Evolutionary conservation across 2,113 vertebrate genomes (phyloP).

Genomic region (Engraulis encrasicolus): DNA sequence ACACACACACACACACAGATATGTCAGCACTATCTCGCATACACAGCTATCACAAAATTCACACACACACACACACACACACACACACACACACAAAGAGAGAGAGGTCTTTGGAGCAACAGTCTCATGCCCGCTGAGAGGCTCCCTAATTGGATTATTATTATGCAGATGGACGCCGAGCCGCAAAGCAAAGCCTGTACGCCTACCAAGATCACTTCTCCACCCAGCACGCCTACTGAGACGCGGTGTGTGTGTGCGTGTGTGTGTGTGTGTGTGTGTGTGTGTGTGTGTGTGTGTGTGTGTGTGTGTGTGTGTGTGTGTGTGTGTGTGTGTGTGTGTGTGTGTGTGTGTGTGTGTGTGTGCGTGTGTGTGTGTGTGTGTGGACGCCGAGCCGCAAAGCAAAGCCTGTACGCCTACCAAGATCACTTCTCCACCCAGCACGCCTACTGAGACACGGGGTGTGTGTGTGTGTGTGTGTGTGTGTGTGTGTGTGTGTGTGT

Average conservation of each 20-base stretch:
- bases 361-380: not conserved
- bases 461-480: too few relatives aligned
- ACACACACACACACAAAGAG: not conserved
- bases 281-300: not conserved
- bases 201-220: not conserved
- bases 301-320: not conserved
- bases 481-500: not conserved
- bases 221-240: not conserved
- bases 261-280: not conserved
- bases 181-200: too few relatives aligned
- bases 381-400: conserved; percentile 28
- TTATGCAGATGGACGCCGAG: conserved; percentile 40
- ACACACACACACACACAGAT: not conserved
- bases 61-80: not conserved
- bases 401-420: too few relatives aligned
- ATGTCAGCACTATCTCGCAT: not conserved
- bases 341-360: not conserved
- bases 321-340: not conserved
- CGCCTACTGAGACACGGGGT: not conserved
- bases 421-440: not conserved
- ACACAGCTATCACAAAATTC: not conserved
- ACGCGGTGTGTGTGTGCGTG: too few relatives aligned
- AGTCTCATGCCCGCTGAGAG: conserved; percentile 39
- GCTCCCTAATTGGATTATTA: conserved; percentile 54
- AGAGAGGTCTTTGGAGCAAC: conserved; percentile 5